phyloP scores from a whole-genome alignment of 2,113 vertebrate genomes.

The Scytalopus superciliaris region DNA sequence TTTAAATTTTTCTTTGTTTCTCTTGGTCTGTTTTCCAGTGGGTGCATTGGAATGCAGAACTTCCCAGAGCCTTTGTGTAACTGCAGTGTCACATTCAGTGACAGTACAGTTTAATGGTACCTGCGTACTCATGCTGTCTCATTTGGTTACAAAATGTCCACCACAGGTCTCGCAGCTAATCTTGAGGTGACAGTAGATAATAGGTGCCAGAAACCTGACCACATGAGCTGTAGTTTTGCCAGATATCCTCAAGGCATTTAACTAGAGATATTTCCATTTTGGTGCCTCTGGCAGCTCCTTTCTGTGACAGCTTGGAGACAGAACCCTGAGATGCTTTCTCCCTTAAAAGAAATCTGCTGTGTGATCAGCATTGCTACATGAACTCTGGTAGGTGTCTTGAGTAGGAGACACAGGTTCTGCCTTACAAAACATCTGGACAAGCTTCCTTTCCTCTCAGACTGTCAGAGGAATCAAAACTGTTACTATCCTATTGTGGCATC shows the following conservation, averaged over 20 bases:
- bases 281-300: background rate
- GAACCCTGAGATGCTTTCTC: background rate
- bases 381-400: background rate
- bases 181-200: background rate
- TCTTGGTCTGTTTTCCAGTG: background rate
- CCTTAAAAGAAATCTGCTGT: background rate
- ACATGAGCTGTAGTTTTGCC: fast-evolving
- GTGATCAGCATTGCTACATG: fast-evolving
- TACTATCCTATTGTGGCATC: background rate
- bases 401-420: background rate
- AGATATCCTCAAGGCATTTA: background rate
- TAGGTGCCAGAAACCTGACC: background rate
- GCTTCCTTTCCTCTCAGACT: background rate
- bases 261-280: background rate
- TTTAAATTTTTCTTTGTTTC: background rate
- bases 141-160: background rate
- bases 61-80: background rate
- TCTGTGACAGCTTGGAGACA: background rate
- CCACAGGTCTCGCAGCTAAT: background rate
- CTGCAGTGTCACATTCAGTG: background rate
- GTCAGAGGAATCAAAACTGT: background rate
- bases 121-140: background rate
- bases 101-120: background rate
- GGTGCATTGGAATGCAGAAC: background rate
- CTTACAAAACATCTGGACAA: background rate